Conservation (phyloP, 92 coral and sea anemone species). For the Pocillopora meandrina region DNA sequence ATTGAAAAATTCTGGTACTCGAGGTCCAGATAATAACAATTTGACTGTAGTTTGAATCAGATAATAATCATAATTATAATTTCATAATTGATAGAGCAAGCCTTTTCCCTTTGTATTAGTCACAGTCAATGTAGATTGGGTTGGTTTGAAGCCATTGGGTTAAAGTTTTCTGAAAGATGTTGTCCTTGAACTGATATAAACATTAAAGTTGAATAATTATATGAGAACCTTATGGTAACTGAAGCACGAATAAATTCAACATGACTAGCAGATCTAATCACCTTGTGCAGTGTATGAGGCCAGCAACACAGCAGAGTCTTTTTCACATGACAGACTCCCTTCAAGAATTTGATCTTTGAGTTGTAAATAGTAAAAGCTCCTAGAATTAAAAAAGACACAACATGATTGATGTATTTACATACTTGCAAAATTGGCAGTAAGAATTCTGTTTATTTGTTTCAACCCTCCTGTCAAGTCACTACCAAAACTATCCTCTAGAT, state of each 20-base stretch:
- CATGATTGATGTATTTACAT: neutral
- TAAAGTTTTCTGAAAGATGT: too few species aligned
- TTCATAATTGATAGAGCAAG: neutral
- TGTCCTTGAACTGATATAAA: too few species aligned
- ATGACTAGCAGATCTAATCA: neutral
- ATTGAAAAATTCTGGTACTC: too few species aligned
- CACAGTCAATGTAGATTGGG: too few species aligned
- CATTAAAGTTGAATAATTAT: too few species aligned
- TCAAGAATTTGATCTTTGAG: conserved; percentile 74
- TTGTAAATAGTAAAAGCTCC: conserved; percentile 85
- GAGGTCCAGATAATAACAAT: too few species aligned
- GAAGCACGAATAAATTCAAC: neutral
- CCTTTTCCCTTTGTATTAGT: neutral
- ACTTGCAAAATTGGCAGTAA: too few species aligned
- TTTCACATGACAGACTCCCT: conserved; percentile 75
- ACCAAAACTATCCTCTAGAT: neutral
- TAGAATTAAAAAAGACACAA: conserved; percentile 22
- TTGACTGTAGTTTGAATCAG: too few species aligned
- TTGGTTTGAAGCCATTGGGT: too few species aligned
- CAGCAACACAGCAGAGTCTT: conserved; percentile 71
- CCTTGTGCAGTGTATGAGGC: conserved; percentile 97
- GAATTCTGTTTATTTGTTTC: too few species aligned
- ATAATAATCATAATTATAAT: too few species aligned
- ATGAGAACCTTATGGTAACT: too few species aligned
- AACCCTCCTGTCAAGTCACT: neutral